A percentile compares a stretch with the other conserved stretches of the same genome.
Evolutionary conservation across 2,888 invertebrate species (phyloP).

Genomic region (Drosophila helvetica): DNA sequence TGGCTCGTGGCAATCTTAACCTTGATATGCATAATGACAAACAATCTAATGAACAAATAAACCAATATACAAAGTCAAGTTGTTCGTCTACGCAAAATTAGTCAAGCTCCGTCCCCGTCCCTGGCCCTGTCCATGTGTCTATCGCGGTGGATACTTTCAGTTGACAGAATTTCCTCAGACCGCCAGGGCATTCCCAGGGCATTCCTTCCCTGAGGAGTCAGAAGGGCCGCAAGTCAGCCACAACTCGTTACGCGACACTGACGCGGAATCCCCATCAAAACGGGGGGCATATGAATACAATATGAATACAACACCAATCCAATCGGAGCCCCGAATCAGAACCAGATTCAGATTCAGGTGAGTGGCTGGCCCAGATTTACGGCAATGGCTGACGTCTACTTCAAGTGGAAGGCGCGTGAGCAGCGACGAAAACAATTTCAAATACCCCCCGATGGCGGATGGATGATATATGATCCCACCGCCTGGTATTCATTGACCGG

Average conservation of each 20-base stretch:
- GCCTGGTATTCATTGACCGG: neutral
- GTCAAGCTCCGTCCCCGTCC: constrained; percentile 4
- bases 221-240: neutral
- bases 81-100: constrained; percentile 32
- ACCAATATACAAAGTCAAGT: constrained; percentile 35
- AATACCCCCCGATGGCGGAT: neutral
- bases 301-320: neutral
- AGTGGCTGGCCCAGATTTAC: constrained; percentile 39
- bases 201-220: too few species aligned
- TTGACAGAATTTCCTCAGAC: neutral
- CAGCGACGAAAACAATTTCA: constrained; percentile 33
- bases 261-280: neutral
- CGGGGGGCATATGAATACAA: neutral
- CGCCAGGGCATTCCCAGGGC: neutral
- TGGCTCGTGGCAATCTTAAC: constrained; percentile 57
- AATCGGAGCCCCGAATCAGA: constrained; percentile 1
- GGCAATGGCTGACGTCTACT: constrained; percentile 11
- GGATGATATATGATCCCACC: constrained; percentile 23
- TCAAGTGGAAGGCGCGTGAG: constrained; percentile 47
- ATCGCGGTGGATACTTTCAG: neutral
- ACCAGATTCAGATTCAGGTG: constrained; percentile 21
- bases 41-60: constrained; percentile 55
- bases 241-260: neutral
- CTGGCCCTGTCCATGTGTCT: neutral
- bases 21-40: constrained; percentile 64